Base-by-base conservation (phyloP, 37 sponge, comb jelly and placozoan genomes). In the Halisarca cf. caerulea region DNA sequence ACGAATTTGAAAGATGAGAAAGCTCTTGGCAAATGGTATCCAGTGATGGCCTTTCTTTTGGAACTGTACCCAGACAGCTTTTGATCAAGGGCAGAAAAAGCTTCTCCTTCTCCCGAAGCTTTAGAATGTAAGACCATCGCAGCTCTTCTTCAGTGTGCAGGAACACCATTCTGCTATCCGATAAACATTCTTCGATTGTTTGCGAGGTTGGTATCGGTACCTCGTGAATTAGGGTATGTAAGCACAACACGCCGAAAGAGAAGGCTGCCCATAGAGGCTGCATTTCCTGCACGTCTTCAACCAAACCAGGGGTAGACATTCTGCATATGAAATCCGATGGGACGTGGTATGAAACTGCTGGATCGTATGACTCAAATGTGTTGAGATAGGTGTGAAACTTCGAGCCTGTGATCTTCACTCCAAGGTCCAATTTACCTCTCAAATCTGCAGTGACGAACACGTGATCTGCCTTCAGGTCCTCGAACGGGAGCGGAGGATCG, bases 41-140 rank as follows among this genome's bases (percentile, higher is more conserved):
- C n/a, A n/a, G n/a, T n/a, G n/a, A n/a, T n/a, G n/a, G n/a, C n/a
- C n/a, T n/a, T n/a, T n/a, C n/a, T n/a, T n/a, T n/a, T n/a, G n/a
- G n/a, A n/a, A n/a, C n/a, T n/a, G n/a, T n/a, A n/a, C n/a, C n/a
- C n/a, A n/a, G n/a, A n/a, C n/a, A n/a, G n/a, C n/a, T n/a, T n/a
- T n/a, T n/a, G n/a, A 69, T 69, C 35, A 69, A 20, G 21, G 71
- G 71, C 4, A 69, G 71, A 15, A 69, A 69, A 21, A 69, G 71
- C 37, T 34, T 28, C 71, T 69, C 71, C 71, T 69, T 28, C 20
- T 36, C 71, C 71, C 18, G 2, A 21, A 69, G 33, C 2, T 3
- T 15, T 2, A 3, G 18, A 20, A 11, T 36, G 71, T 69, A 15
- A 4, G 20, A 21, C 3, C 20, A 28, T 5, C 71, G 33, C 37